Percentiles rank a stretch among this genome's conserved stretches.
These are phyloP conservation scores for Bellardia pandia DNA, from an alignment of 2,888 invertebrate genomes.

Conservation along the genomic window DNA sequence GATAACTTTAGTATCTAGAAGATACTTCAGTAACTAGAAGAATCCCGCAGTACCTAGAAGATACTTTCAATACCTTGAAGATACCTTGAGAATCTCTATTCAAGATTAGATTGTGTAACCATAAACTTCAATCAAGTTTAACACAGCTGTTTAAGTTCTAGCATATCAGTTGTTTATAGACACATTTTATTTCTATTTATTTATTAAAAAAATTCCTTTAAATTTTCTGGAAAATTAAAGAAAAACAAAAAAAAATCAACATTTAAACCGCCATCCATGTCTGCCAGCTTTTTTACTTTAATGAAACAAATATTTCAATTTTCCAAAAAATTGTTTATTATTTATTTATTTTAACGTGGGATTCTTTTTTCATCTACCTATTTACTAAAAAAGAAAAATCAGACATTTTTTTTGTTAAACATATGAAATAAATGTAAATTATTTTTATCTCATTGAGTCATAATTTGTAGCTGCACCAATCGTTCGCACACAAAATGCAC, in stretches of 20 bases:
- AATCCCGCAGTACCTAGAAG: too few relatives aligned
- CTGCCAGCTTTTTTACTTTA: conserved; percentile 11
- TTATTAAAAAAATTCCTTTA: not conserved
- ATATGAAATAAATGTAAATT: not conserved
- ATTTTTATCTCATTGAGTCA: conserved; percentile 67
- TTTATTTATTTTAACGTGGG: conserved; percentile 16
- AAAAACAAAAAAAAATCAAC: conserved; percentile 19
- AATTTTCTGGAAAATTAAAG: conserved; percentile 17
- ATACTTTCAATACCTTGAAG: too few relatives aligned
- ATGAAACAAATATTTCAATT: conserved; percentile 54
- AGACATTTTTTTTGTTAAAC: conserved; percentile 3
- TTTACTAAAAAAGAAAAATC: not conserved
- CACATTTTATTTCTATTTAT: not conserved
- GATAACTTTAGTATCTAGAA: too few relatives aligned
- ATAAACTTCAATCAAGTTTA: too few relatives aligned
- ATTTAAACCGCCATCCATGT: not conserved
- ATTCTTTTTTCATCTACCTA: not conserved
- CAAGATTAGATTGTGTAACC: too few relatives aligned
- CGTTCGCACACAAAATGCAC: not conserved
- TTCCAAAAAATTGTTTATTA: conserved; percentile 22
- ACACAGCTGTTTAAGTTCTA: too few relatives aligned
- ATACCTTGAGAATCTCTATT: too few relatives aligned
- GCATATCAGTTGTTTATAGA: not conserved
- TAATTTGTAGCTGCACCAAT: conserved; percentile 44
- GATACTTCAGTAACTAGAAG: too few relatives aligned